Conservation (phyloP, 2,797 vertebrate species). For the Sitta carolinensis region DNA sequence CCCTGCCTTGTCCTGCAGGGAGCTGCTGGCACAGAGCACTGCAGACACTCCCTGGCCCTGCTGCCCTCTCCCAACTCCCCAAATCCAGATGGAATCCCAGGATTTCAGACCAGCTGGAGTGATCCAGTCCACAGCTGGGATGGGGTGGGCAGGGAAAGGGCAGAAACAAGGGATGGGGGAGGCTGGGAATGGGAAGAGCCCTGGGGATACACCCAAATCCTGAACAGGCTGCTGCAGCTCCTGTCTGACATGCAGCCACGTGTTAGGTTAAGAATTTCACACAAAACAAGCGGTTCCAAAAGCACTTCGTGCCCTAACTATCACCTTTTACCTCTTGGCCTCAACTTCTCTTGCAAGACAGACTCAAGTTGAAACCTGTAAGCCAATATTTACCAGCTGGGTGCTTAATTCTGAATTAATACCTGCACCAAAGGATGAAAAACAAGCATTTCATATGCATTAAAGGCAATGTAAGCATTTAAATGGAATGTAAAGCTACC, state of each 20-base stretch:
- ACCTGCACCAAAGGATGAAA: not conserved
- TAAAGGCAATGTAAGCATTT: not conserved
- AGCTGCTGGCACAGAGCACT: not conserved
- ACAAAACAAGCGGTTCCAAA: not conserved
- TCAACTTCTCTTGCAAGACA: not conserved
- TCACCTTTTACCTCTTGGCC: not conserved
- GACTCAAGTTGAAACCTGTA: not conserved
- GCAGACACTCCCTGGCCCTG: fast-evolving
- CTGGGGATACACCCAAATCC: not conserved
- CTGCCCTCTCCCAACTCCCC: not conserved
- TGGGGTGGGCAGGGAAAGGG: not conserved
- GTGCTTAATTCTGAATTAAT: not conserved
- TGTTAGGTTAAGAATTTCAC: not conserved
- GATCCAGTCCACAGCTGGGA: not conserved
- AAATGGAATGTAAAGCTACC: not conserved
- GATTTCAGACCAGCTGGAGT: fast-evolving
- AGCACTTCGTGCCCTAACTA: not conserved
- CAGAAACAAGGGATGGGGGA: not conserved
- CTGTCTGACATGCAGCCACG: fast-evolving
- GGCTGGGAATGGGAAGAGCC: not conserved
- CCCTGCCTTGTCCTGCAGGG: not conserved
- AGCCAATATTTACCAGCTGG: not conserved
- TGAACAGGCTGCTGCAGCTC: not conserved
- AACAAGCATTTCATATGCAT: not conserved
- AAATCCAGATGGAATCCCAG: not conserved